These are phyloP conservation scores for Gymnodraco acuticeps DNA, from an alignment of 2,797 vertebrate genomes.

Conservation along the genomic window DNA sequence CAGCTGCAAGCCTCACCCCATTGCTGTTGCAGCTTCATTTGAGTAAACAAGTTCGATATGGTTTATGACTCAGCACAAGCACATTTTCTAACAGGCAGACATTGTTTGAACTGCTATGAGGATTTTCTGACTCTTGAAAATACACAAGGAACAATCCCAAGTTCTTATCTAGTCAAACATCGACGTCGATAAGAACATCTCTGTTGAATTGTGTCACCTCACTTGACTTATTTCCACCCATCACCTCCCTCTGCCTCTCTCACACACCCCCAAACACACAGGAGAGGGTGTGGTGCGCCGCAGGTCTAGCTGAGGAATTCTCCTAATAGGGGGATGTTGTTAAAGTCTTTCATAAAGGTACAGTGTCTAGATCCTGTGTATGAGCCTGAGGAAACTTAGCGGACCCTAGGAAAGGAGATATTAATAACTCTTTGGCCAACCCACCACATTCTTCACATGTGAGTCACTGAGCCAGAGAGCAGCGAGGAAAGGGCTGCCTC, in stretches of 20 bases:
- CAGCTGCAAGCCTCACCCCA: background rate
- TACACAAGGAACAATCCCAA: background rate
- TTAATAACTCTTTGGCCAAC: slow-evolving; percentile 86
- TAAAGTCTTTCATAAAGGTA: slow-evolving; percentile 76
- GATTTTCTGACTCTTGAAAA: slow-evolving; percentile 27
- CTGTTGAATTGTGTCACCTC: slow-evolving; percentile 6
- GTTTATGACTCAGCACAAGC: slow-evolving; percentile 40
- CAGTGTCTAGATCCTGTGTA: slow-evolving; percentile 73
- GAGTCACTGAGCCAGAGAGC: slow-evolving; percentile 82
- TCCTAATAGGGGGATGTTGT: slow-evolving; percentile 76
- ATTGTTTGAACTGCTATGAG: slow-evolving; percentile 34
- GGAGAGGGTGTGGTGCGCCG: slow-evolving; percentile 51
- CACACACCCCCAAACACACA: slow-evolving; percentile 8
- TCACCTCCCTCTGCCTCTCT: slow-evolving; percentile 4
- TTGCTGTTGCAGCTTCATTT: slow-evolving; percentile 1
- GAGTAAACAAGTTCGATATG: slow-evolving; percentile 22
- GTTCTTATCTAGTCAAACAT: background rate
- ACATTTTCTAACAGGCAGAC: slow-evolving; percentile 43
- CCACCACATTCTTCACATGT: slow-evolving; percentile 86
- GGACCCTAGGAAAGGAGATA: slow-evolving; percentile 85
- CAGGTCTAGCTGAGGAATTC: slow-evolving; percentile 47
- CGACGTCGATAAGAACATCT: background rate
- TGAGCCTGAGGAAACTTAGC: slow-evolving; percentile 77
- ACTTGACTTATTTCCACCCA: background rate
- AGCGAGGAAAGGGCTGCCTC: slow-evolving; percentile 69